Percentiles rank a stretch among this genome's conserved stretches.
Evolutionary conservation across 2,797 vertebrate species (phyloP).

Genomic region (Glossophaga mutica): DNA sequence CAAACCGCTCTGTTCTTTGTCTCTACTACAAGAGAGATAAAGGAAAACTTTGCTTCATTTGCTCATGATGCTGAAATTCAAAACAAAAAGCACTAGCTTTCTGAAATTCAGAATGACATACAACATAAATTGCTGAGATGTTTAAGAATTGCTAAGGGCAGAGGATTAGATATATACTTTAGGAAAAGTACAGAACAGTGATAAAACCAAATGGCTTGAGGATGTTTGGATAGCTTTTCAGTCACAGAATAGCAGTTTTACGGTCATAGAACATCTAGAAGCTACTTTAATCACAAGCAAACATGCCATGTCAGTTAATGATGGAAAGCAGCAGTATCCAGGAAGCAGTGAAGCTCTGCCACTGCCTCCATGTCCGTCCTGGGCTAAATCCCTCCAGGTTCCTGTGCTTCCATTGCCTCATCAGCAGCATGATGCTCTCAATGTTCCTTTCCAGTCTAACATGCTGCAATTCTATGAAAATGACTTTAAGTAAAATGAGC

Average conservation of each 20-base stretch:
- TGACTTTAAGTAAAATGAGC: slow-evolving; percentile 6
- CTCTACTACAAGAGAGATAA: not conserved
- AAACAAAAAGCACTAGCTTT: not conserved
- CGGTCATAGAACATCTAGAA: not conserved
- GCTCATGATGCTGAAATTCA: not conserved
- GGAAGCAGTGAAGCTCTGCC: not conserved
- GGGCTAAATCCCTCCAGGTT: not conserved
- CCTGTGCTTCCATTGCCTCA: not conserved
- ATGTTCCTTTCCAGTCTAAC: not conserved
- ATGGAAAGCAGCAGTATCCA: not conserved
- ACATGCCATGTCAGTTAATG: not conserved
- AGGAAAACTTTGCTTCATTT: not conserved
- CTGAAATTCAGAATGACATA: not conserved
- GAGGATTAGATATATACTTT: not conserved
- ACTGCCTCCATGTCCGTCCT: not conserved
- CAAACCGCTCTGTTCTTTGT: not conserved
- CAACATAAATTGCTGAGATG: not conserved
- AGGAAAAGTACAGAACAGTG: not conserved
- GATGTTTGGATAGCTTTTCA: not conserved
- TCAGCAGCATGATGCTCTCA: not conserved
- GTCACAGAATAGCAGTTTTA: not conserved
- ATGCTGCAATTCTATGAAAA: not conserved
- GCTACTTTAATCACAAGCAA: not conserved
- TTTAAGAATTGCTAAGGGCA: not conserved
- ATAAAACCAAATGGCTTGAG: not conserved